Conservation (phyloP, 2,113 vertebrate genomes). For the Diadophis punctatus region DNA sequence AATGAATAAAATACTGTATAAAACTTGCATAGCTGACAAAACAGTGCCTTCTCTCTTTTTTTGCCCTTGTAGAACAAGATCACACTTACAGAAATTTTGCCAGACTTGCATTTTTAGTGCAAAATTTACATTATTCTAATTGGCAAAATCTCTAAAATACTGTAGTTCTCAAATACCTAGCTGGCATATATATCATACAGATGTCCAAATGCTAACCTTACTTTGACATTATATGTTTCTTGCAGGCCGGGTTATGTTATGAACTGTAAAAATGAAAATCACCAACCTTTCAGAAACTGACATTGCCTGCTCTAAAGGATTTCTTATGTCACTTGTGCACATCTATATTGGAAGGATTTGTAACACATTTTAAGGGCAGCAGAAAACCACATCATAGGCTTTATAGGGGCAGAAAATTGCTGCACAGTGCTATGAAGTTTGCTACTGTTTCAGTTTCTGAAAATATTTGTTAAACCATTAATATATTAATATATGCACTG, state of each 20-base stretch:
- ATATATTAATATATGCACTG: not conserved
- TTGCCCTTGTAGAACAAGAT: constrained; percentile 35
- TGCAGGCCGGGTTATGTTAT: not conserved
- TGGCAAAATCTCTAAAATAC: constrained; percentile 19
- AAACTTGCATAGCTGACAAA: constrained; percentile 44
- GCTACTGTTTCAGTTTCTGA: not conserved
- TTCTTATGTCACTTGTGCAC: not conserved
- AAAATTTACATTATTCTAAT: constrained; percentile 1
- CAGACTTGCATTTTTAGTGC: not conserved
- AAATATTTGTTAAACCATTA: not conserved
- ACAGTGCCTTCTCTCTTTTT: not conserved
- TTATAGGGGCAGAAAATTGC: not conserved
- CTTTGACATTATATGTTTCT: constrained; percentile 5
- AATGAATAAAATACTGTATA: constrained; percentile 53
- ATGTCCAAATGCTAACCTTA: not conserved
- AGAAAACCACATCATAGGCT: not conserved
- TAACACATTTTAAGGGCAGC: not conserved
- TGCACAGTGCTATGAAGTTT: not conserved
- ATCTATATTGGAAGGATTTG: rapidly evolving
- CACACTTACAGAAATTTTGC: not conserved
- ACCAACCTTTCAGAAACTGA: not conserved
- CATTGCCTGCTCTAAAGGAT: not conserved
- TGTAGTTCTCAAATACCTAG: not conserved
- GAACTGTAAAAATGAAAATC: constrained; percentile 15
- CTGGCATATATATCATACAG: not conserved